These are phyloP conservation scores for Myotis lucifugus DNA, from an alignment of 2,113 vertebrate genomes.

Conservation along the genomic window DNA sequence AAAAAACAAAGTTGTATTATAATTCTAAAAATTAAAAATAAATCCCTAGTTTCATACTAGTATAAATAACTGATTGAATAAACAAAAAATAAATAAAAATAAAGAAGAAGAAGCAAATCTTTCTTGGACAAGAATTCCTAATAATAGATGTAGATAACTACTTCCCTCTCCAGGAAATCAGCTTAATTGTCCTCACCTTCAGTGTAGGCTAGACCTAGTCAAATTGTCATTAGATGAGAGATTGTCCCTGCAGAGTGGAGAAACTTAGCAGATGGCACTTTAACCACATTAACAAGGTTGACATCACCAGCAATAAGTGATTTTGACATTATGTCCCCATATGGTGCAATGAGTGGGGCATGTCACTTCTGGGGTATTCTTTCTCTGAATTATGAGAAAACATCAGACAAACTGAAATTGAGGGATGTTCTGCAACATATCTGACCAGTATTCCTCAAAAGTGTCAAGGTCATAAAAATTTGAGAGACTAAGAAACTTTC, in stretches of 20 bases:
- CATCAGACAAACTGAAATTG: background rate
- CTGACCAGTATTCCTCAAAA: background rate
- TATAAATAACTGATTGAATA: background rate
- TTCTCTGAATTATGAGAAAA: background rate
- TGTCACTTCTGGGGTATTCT: background rate
- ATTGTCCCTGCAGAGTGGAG: background rate
- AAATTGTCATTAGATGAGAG: background rate
- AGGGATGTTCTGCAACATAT: background rate
- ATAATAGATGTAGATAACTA: background rate
- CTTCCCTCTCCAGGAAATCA: background rate
- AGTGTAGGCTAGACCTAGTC: background rate
- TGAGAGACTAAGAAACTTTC: background rate
- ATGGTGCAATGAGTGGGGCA: background rate
- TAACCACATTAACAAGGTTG: background rate
- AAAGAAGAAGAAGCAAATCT: background rate
- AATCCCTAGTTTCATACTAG: background rate
- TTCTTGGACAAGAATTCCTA: background rate
- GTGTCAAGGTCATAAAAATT: background rate
- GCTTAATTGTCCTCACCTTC: background rate
- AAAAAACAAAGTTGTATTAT: background rate
- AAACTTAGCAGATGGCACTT: background rate
- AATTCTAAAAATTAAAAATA: background rate
- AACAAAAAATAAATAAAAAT: background rate
- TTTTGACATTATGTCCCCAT: background rate
- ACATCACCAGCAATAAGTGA: background rate